Percentiles rank a stretch among this genome's conserved stretches.
Evolutionary conservation across 2,797 vertebrate genomes (phyloP).

Genomic region (Poliocrania exsul): DNA sequence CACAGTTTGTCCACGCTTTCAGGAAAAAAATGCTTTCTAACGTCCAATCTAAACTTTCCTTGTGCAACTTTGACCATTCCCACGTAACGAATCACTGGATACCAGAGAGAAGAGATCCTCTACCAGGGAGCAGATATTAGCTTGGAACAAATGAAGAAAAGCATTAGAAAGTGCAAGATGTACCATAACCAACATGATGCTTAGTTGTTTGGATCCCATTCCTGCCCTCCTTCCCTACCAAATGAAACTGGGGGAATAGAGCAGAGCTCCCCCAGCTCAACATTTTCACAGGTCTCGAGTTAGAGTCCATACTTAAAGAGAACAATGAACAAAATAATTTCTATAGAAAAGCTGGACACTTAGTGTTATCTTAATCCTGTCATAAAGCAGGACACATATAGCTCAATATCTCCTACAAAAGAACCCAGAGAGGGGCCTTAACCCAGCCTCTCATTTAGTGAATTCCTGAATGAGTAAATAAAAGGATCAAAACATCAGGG

Average conservation of each 20-base stretch:
- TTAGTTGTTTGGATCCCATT: not conserved
- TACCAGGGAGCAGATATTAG: not conserved
- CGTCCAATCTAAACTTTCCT: not conserved
- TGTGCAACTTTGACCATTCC: not conserved
- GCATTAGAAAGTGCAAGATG: not conserved
- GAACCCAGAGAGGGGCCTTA: not conserved
- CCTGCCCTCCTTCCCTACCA: not conserved
- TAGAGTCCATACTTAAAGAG: not conserved
- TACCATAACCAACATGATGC: not conserved
- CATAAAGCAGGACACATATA: not conserved
- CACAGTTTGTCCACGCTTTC: not conserved
- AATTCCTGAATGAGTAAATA: not conserved
- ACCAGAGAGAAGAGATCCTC: not conserved
- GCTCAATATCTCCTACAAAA: not conserved
- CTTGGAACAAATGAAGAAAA: not conserved
- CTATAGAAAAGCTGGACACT: not conserved
- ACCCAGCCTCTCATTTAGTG: not conserved
- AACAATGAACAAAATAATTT: not conserved
- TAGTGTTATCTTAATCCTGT: not conserved
- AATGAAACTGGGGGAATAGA: not conserved
- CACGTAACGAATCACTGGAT: fast-evolving
- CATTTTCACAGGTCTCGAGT: not conserved
- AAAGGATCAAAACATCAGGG: not conserved
- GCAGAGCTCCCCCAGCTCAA: not conserved
- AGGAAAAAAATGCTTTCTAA: not conserved